A percentile compares a stretch with the other conserved stretches of the same genome.
phyloP scores from a whole-genome alignment of 2,888 invertebrate genomes.

The Erannis defoliaria region DNA sequence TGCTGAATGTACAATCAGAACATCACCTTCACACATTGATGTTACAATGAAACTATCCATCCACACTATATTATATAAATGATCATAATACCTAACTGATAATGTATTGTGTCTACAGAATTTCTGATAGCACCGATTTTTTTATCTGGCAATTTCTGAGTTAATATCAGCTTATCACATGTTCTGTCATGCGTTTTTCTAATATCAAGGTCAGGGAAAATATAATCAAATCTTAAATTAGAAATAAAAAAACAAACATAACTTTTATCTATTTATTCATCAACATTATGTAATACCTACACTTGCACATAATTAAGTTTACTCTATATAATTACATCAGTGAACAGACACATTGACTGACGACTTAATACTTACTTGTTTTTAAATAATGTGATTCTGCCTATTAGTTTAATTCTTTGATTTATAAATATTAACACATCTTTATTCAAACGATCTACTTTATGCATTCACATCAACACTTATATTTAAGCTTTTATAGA shows the following conservation, averaged over 20 bases:
- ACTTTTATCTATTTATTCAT: slow-evolving; percentile 85
- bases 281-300: slow-evolving; percentile 87
- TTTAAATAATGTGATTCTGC: slow-evolving; percentile 65
- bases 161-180: slow-evolving; percentile 43
- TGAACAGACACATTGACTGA: slow-evolving; percentile 68
- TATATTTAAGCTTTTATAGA: slow-evolving; percentile 67
- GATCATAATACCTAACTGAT: neutral
- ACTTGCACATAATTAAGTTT: slow-evolving; percentile 82
- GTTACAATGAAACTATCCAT: no score
- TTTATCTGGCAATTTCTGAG: slow-evolving; percentile 35
- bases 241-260: slow-evolving; percentile 54
- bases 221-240: slow-evolving; percentile 23
- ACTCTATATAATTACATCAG: slow-evolving; percentile 80
- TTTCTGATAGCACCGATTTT: slow-evolving; percentile 27
- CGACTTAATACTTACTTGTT: slow-evolving; percentile 72
- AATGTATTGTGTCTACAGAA: slow-evolving; percentile 10
- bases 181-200: slow-evolving; percentile 34
- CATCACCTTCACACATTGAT: no score
- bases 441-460: slow-evolving; percentile 54
- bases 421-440: slow-evolving; percentile 35
- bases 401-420: slow-evolving; percentile 46
- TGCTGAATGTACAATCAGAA: no score
- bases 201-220: slow-evolving; percentile 38
- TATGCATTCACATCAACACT: slow-evolving; percentile 70
- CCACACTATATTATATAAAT: no score